Evolutionary conservation across 2,888 invertebrate genomes (phyloP), one percentile per base, ranked within the genome.

Genomic region (Teinopalpus imperialis): DNA sequence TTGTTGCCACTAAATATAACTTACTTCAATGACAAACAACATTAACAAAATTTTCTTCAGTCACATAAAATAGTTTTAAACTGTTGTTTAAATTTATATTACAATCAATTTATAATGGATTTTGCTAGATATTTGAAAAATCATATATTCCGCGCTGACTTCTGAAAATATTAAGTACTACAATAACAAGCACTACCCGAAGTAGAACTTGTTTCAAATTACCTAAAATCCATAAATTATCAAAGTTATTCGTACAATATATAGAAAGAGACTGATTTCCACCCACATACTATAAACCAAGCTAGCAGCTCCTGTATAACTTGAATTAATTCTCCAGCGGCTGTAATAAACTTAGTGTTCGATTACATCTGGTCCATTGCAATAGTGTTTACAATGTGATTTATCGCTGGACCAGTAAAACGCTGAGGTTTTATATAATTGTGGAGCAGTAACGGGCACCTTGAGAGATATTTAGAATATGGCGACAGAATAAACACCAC

Each of bases 371-470:
- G 20, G 21, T 12, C 16, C 23, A 12, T n/a, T 26, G 45, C 40
- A 36, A 23, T 36, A 21, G 20, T 27, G 35, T 29, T 18, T 9
- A 32, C 43, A 40, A 21, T 23, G 45, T 47, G 46, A 47, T 47
- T 42, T 47, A 47, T 47, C 8, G 23, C 4, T 7, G 24, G n/a
- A 30, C 23, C 32, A 32, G 39, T 29, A 23, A 34, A 39, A 34
- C 34, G 43, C 1, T 26, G n/a, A 24, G 30, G 35, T 35, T 47
- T 41, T 36, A 47, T 47, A 42, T 47, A 47, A 47, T 36, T 41
- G 29, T 36, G 37, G 20, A 16, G 43, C 30, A 14, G 37, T 39
- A 46, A 46, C 41, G 12, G 27, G 45, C 34, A 24, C 35, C 35
- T 24, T 20, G 34, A 10, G 10, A 43, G 35, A 14, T 41, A 34